Percentiles rank a stretch among this genome's conserved stretches.
These are phyloP conservation scores for Microtus richardsoni DNA, from an alignment of 2,113 vertebrate species.

Conservation along the genomic window DNA sequence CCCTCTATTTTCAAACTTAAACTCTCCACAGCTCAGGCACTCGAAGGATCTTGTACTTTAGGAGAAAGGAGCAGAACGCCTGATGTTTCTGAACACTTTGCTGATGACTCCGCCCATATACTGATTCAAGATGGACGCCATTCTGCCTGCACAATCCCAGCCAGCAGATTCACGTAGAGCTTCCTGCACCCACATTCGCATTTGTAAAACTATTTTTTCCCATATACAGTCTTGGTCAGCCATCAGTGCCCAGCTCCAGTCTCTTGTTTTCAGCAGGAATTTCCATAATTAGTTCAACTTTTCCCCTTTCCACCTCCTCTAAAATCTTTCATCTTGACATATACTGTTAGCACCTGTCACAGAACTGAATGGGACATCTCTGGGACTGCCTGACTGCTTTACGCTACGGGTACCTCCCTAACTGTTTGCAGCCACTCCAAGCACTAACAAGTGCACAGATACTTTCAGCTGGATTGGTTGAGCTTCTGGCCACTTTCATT, in stretches of 20 bases:
- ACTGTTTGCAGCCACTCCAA: neutral
- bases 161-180: neutral
- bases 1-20: neutral
- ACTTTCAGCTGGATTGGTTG: neutral
- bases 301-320: conserved; percentile 29
- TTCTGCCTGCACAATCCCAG: neutral
- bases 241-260: neutral
- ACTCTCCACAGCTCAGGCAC: neutral
- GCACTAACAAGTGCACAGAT: neutral
- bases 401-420: neutral
- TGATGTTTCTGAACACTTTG: neutral
- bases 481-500: conserved; percentile 20
- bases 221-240: neutral
- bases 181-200: neutral
- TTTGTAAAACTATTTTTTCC: neutral
- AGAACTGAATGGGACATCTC: conserved; percentile 49
- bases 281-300: conserved; percentile 36
- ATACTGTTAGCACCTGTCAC: conserved; percentile 50
- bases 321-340: conserved; percentile 45
- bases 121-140: neutral
- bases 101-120: neutral
- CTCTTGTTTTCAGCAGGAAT: conserved; percentile 40
- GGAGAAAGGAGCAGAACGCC: neutral
- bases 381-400: conserved; percentile 14
- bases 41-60: neutral